Conservation (phyloP, 2,113 vertebrate genomes). For the Pygoscelis antarcticus region DNA sequence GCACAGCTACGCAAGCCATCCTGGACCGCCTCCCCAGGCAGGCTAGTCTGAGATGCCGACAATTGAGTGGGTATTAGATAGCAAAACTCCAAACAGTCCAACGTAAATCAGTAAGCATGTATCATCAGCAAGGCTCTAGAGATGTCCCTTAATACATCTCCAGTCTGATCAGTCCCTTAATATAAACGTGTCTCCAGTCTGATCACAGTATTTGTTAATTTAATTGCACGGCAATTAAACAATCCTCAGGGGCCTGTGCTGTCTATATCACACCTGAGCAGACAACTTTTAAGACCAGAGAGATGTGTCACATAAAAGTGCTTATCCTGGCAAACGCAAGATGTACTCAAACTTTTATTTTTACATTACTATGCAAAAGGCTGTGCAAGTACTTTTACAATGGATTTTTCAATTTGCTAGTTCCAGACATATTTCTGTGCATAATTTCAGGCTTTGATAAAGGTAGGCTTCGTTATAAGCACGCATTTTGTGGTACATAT, state of each 20-base stretch:
- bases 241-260: background rate
- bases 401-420: background rate
- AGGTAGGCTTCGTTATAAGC: background rate
- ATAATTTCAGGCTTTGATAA: background rate
- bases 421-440: background rate
- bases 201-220: conserved; percentile 20
- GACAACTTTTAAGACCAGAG: background rate
- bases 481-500: fast-evolving
- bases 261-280: background rate
- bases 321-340: background rate
- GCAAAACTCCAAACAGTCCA: background rate
- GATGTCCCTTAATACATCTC: background rate
- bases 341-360: background rate
- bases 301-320: background rate
- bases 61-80: fast-evolving
- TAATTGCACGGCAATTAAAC: conserved; percentile 29
- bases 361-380: background rate
- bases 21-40: background rate
- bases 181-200: background rate
- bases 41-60: too few species aligned
- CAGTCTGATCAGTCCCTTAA: background rate
- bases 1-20: fast-evolving
- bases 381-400: background rate
- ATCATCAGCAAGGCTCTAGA: background rate
- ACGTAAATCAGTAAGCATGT: background rate